Evolutionary conservation across 2,888 invertebrate genomes (phyloP).

Genomic region (Tolmerus cingulatus): DNA sequence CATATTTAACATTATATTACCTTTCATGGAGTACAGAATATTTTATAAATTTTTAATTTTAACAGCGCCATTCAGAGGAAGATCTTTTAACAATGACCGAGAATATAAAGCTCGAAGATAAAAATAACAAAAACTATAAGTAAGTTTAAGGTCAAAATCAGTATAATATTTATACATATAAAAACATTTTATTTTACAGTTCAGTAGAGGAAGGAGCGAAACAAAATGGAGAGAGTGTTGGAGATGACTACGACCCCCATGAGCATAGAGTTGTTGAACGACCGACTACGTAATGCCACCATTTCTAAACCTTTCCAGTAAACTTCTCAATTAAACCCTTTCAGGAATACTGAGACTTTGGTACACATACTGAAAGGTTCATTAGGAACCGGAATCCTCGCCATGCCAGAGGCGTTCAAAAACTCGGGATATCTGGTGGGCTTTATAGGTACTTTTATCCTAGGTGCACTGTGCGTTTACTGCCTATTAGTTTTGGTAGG

Average conservation of each 20-base stretch:
- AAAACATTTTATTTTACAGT: not conserved
- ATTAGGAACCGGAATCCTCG: conserved; percentile 91
- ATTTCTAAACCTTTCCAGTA: not conserved
- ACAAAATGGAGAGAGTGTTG: conserved; percentile 40
- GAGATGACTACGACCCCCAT: conserved; percentile 69
- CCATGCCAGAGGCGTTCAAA: conserved; percentile 92
- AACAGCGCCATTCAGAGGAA: not conserved
- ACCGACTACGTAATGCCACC: conserved; percentile 70
- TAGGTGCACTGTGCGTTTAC: conserved; percentile 83
- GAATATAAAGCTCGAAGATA: conserved; percentile 32
- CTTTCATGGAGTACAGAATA: not conserved
- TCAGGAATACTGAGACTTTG: conserved; percentile 34
- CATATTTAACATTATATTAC: not conserved
- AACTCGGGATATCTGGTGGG: conserved; percentile 85
- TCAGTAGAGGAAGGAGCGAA: conserved; percentile 1
- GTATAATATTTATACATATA: not conserved
- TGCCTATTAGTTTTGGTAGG: conserved; percentile 84
- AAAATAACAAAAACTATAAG: conserved; percentile 24
- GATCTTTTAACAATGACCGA: conserved; percentile 20
- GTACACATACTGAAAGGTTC: conserved; percentile 76
- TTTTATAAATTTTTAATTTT: not conserved
- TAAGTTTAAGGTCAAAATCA: not conserved
- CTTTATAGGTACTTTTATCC: conserved; percentile 76
- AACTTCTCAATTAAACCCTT: not conserved
- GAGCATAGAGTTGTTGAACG: conserved; percentile 68